Percentiles rank a stretch among this genome's conserved stretches.
Conservation (phyloP, 1,140 invertebrate species). For the Platyscapa corneri region DNA sequence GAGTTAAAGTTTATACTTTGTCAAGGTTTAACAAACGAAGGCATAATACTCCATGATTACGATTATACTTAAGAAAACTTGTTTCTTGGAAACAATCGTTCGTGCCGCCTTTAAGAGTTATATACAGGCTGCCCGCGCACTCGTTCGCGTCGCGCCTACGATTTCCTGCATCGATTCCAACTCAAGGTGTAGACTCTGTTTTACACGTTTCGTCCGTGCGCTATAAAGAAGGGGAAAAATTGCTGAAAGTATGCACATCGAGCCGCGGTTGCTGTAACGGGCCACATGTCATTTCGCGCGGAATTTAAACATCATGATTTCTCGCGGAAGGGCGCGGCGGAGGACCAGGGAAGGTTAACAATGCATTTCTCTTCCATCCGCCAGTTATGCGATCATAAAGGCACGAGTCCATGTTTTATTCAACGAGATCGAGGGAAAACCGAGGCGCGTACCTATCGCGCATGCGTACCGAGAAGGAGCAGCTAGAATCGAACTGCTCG, state of each 20-base stretch:
- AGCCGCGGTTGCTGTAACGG: background rate
- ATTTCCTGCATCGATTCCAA: constrained; percentile 45
- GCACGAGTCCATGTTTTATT: background rate
- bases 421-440: background rate
- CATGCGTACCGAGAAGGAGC: background rate
- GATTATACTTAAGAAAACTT: constrained; percentile 28
- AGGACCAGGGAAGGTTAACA: background rate
- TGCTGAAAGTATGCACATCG: background rate
- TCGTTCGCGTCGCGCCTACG: constrained; percentile 40
- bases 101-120: background rate
- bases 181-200: constrained; percentile 1
- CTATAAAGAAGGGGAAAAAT: constrained; percentile 11
- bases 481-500: background rate
- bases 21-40: constrained; percentile 1
- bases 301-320: background rate
- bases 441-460: background rate
- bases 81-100: constrained; percentile 43
- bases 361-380: background rate
- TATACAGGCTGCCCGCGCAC: constrained; percentile 6
- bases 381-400: background rate
- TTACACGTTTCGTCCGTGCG: background rate
- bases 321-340: background rate
- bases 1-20: background rate
- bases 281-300: background rate
- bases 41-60: background rate